Evolutionary conservation across 2,888 invertebrate genomes (phyloP), one percentile per base, ranked within the genome.

Genomic region (Axea sp.): DNA sequence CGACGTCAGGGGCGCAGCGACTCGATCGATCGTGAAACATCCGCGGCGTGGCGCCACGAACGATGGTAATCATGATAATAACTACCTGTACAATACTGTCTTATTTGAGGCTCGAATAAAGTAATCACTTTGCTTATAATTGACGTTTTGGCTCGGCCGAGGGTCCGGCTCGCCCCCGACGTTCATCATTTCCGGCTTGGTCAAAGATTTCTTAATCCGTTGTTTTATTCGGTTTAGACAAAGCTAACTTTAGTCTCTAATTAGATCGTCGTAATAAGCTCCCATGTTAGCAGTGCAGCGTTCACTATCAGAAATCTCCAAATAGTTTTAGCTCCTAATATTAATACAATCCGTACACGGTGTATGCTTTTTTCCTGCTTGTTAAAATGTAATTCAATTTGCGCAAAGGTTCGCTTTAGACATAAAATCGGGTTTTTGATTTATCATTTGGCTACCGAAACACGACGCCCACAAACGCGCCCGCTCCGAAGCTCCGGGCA

Each of bases 1-100:
- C n/a, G n/a, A n/a, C 33, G 60, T 57, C 33, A n/a, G 43, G 57
- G 33, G 43, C 43, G 43, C 22, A 26, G 26, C 55, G 11, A 41
- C 31, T 41, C 49, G 49, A 39, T 41, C 51, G 41, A 43, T 64
- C 30, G 9, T 31, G 17, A 39, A 41, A 43, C 22, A 43, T 41
- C 31, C 41, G 43, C 30, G 43, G 33, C 57, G 26, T 24, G 14
- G 6, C 3, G 33, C 33, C 26, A 7, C 43, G 57, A 43, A 24
- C 26, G 8, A 14, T 11, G 33, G 11, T 51, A 51, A 51, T 51
- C 11, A 33, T 24, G 11, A 37, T 51, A 49, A 49, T 22, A 49
- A 11, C 65, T 65, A 55, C 55, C 55, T 65, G 55, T 55, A 65
- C 65, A 65, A 39, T 37, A 60, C 47, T 60, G 49, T 60, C 47